Base-by-base conservation (phyloP, 2,888 invertebrate species). In the Troides oblongomaculatus region DNA sequence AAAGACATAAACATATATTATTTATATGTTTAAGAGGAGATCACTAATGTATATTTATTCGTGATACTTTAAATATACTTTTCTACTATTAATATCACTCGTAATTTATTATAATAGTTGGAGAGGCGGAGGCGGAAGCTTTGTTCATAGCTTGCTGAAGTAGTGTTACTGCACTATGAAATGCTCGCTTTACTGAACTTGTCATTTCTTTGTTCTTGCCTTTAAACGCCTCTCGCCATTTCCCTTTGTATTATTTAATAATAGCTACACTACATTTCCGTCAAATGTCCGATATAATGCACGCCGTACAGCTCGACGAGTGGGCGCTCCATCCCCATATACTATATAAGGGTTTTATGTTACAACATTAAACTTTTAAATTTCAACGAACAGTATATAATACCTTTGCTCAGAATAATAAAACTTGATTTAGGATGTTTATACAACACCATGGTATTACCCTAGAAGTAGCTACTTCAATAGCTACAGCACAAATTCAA, bases 171-270 rank as follows among this genome's bases (percentile, higher is more conserved):
- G 12, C 53, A 56, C n/a, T 10, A 30, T 64, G 7, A 30, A 12
- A 58, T 39, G 21, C 21, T 57, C 43, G 65, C 58, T 57, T 43
- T 39, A 57, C 21, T 39, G 23, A 58, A 65, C 12, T n/a, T 64
- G 64, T 25, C n/a, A 64, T 50, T 61, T 65, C 61, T 66, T 59
- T 72, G 71, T 72, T 72, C 56, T 62, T 62, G 39, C 39, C 3
- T 46, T 36, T 64, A 56, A 62, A 66, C 56, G 18, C 50, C 21
- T 58, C 21, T 25, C 46, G 46, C 46, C 53, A 62, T 58, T 68
- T 62, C 58, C 23, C 56, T 56, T 62, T 67, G 56, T 30, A 36
- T 18, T 56, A 62, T 63, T 63, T 63, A 62, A 62, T 62, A 62
- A 61, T 62, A 61, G 61, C 36, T 17, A 59, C 64, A 64, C 53